Evolutionary conservation across 2,113 vertebrate genomes (phyloP).

Genomic region (Muntiacus muntjak): DNA sequence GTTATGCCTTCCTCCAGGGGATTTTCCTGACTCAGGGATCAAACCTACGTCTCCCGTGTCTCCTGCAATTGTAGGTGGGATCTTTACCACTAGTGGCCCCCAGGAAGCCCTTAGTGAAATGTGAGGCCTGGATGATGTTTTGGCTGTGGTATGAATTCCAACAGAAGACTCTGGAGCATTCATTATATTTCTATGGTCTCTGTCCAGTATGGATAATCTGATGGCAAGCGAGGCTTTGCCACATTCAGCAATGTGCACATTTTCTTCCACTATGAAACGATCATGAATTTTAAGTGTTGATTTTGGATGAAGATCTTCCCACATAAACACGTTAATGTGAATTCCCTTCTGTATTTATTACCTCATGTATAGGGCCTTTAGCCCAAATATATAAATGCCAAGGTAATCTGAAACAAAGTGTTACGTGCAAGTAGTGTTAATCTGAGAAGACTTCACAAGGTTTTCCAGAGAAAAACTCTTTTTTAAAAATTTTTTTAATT

Average conservation of each 20-base stretch:
- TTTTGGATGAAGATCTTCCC: not conserved
- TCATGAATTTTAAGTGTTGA: not conserved
- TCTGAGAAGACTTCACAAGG: not conserved
- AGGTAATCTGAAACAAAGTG: not conserved
- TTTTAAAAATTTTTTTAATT: not conserved
- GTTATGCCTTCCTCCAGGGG: not conserved
- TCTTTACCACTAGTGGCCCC: not conserved
- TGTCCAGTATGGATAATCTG: not conserved
- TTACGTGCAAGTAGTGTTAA: not conserved
- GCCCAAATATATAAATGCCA: not conserved
- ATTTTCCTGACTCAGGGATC: not conserved
- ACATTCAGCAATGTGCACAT: not conserved
- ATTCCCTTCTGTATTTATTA: not conserved
- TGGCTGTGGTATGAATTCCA: not conserved
- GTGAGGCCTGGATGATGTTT: not conserved
- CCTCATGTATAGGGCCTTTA: not conserved
- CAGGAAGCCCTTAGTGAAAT: not conserved
- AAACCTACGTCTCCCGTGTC: not conserved
- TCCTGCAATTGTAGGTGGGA: not conserved
- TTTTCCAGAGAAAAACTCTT: not conserved
- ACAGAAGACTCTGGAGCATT: not conserved
- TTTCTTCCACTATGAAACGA: not conserved
- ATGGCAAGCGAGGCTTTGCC: not conserved
- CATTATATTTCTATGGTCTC: not conserved
- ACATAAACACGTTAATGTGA: accelerated